Conservation (phyloP, 1,140 invertebrate species). For the Samia ricini region DNA sequence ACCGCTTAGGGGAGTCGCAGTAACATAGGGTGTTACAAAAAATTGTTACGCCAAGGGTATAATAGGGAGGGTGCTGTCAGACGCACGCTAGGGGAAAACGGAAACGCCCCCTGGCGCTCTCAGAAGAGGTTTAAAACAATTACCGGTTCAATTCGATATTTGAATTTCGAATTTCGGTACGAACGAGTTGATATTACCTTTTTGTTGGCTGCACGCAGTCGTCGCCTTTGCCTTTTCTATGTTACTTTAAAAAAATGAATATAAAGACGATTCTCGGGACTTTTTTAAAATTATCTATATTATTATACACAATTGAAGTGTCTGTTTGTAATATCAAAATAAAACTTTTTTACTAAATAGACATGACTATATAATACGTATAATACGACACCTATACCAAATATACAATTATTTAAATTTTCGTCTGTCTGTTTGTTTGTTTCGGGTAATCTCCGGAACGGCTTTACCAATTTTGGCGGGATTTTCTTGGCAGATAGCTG, state of each 20-base stretch:
- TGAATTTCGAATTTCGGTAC: constrained; percentile 42
- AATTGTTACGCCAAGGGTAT: constrained; percentile 44
- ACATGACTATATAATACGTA: no score
- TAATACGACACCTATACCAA: no score
- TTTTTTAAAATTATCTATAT: background rate
- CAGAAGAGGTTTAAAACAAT: constrained; percentile 45
- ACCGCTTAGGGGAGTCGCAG: constrained; percentile 27
- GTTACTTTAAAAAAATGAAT: background rate
- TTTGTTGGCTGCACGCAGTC: background rate
- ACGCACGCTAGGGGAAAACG: constrained; percentile 29
- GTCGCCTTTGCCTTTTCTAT: background rate
- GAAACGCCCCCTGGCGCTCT: constrained; percentile 29
- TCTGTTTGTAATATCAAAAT: no score
- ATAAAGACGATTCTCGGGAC: background rate
- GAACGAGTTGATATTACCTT: constrained; percentile 21
- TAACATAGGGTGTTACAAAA: constrained; percentile 55
- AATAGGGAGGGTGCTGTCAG: constrained; percentile 45
- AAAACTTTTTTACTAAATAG: no score
- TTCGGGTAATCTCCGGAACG: no score
- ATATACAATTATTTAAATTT: no score
- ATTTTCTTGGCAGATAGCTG: no score
- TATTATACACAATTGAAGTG: no score
- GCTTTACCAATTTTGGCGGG: no score
- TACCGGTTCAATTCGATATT: constrained; percentile 40
- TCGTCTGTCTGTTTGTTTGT: no score